Evolutionary conservation across 2,888 invertebrate species (phyloP), one percentile per base, ranked within the genome.

Genomic region (Plebejus anna): DNA sequence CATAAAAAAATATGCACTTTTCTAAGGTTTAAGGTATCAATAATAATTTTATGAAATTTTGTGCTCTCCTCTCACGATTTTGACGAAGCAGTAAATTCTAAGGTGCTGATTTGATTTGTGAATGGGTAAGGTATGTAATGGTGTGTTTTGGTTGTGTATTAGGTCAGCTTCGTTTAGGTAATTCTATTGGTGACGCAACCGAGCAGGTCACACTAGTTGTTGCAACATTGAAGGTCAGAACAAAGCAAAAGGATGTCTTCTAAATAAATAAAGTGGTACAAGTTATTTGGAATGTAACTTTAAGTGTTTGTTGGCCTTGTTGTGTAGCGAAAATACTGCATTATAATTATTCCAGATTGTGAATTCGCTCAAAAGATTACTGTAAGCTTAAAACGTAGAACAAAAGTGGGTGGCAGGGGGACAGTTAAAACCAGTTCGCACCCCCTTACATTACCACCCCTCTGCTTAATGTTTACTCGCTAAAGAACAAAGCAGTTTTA

Each of bases 171-270:
- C 75, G 76, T 75, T 77, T 78, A 78, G 78, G 80, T 87, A 87
- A 87, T 84, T 88, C 81, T 80, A 83, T 83, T 81, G 90, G 83
- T 91, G 91, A 91, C 88, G 90, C 88, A 89, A 89, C 82, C 32
- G 22, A 51, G 3, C 22, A 51, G 5, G 13, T 73, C 73, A 66
- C 66, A 66, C 66, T 66, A 66, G 32, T 66, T 66, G 28, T 66
- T 66, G 32, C 66, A 32, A 66, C 66, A 66, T 32, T 66, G 66
- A 66, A 66, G 66, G 66, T 66, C 32, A 66, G 3, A 13, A 28
- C 66, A 16, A 73, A 55, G 55, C 32, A 47, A 51, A 73, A 73
- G 73, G 73, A 73, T 73, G 73, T 73, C 51, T 51, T 42, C 55
- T 32, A 51, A 73, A 36, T 32, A 72, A 13, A 61, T 61, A 66